Percentiles rank a stretch among this genome's conserved stretches.
Conservation (phyloP, 53 echinoderm and acorn worm genomes). For the Patiria pectinifera region DNA sequence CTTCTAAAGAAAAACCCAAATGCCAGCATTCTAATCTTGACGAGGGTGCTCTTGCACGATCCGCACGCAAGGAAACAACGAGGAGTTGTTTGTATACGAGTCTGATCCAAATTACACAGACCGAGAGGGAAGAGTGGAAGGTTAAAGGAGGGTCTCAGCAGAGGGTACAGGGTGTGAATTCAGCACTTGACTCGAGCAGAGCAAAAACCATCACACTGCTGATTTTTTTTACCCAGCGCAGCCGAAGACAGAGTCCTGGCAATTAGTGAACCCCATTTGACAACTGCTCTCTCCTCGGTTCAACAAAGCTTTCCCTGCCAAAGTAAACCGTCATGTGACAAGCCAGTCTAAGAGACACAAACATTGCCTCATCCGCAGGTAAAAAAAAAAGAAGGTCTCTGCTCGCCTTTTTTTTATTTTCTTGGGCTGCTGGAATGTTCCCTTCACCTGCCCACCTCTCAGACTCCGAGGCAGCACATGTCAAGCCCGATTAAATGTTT, state of each 20-base stretch:
- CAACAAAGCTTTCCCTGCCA: conserved; percentile 53
- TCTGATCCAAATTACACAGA: conserved; percentile 8
- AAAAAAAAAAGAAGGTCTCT: neutral
- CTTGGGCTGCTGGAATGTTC: neutral
- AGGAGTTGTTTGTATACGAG: neutral
- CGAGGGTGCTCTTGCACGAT: neutral
- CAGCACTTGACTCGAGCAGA: conserved; percentile 53
- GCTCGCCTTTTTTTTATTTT: neutral
- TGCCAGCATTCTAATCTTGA: neutral
- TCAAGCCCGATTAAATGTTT: conserved; percentile 51
- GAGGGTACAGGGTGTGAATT: conserved; percentile 40
- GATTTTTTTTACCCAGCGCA: neutral
- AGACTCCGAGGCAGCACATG: conserved; percentile 55
- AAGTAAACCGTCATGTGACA: conserved; percentile 65
- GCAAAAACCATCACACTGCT: conserved; percentile 41
- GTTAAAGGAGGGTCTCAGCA: neutral
- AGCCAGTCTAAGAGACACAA: conserved; percentile 65
- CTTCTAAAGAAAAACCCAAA: neutral
- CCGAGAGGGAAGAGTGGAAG: neutral
- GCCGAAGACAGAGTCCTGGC: conserved; percentile 47
- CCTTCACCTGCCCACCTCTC: conserved; percentile 38
- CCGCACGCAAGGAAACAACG: neutral
- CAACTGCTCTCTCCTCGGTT: conserved; percentile 54
- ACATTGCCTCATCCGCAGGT: conserved; percentile 31
- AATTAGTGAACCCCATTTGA: conserved; percentile 55